These are phyloP conservation scores for Micromesistius poutassou DNA, from an alignment of 2,797 vertebrate genomes.

Conservation along the genomic window DNA sequence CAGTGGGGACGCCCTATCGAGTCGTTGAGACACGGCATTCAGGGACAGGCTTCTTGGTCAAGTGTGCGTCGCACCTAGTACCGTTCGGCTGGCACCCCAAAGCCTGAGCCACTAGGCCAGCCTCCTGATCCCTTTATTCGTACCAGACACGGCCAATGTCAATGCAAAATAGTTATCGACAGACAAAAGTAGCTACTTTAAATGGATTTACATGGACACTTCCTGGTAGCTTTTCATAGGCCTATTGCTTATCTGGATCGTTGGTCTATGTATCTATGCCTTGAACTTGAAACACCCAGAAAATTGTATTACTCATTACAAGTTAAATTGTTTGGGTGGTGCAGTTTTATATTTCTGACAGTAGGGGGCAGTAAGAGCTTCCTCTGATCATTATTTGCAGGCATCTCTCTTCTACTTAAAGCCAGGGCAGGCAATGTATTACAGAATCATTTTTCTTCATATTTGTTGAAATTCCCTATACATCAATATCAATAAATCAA, in stretches of 20 bases:
- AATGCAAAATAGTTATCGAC: neutral
- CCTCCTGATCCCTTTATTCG: neutral
- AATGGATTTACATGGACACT: neutral
- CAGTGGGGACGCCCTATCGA: neutral
- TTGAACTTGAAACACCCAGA: neutral
- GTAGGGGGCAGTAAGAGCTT: constrained; percentile 65
- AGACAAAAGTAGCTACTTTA: neutral
- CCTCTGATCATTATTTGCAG: neutral
- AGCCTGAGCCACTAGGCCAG: too few species aligned
- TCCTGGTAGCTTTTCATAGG: neutral
- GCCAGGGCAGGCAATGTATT: neutral
- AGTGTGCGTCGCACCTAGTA: too few species aligned
- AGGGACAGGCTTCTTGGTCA: too few species aligned
- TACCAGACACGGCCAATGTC: neutral
- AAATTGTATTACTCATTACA: neutral
- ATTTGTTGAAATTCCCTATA: too few species aligned
- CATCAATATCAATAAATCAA: too few species aligned
- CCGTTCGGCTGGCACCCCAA: too few species aligned
- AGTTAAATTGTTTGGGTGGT: neutral
- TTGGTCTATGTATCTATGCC: neutral
- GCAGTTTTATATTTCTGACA: constrained; percentile 36
- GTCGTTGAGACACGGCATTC: neutral
- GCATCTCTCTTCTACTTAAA: neutral
- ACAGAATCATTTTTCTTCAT: too few species aligned
- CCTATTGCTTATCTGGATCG: neutral